Evolutionary conservation across 2,888 invertebrate species (phyloP), one percentile per base, ranked within the genome.

Genomic region (Chironomus riparius): DNA sequence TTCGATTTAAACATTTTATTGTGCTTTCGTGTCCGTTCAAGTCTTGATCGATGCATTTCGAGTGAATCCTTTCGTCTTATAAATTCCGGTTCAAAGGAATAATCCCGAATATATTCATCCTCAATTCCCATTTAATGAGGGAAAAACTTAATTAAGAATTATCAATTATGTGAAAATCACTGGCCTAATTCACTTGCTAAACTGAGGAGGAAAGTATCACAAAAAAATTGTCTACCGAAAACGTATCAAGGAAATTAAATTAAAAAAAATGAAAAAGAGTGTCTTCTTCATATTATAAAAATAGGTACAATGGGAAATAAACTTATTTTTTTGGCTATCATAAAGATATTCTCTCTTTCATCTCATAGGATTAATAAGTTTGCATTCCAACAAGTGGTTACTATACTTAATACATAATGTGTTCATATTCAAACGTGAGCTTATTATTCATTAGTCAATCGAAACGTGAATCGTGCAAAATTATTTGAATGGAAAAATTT

Each of bases 21-120:
- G n/a, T 56, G 73, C 38, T 73, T 62, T 24, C 61, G 22, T n/a
- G 71, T 56, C 13, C n/a, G 18, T n/a, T 71, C 56, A 2, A 71
- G 18, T n/a, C 71, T 62, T 13, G 15, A 69, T 50, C 76, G 48
- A 24, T 70, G 76, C 38, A 77, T 62, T 21, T 48, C 47, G 21
- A 77, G 21, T 18, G 79, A 83, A 73, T 83, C 84, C 79, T 82
- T 81, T 71, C 81, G 81, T 79, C 81, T 80, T 77, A 83, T 79
- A 77, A 83, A 79, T 79, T 83, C 83, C 78, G 83, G 83, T 78
- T 83, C 83, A 78, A 83, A 83, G 65, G 82, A 80, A 79, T 82
- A 84, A 79, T 83, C 83, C 77, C 83, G 82, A 78, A 82, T 81
- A 77, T 80, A 83, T 80, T 83, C 82, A 80, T 84, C 82, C 77